phyloP scores from a whole-genome alignment of 2,888 invertebrate genomes.

The Drosophila buzzatii region DNA sequence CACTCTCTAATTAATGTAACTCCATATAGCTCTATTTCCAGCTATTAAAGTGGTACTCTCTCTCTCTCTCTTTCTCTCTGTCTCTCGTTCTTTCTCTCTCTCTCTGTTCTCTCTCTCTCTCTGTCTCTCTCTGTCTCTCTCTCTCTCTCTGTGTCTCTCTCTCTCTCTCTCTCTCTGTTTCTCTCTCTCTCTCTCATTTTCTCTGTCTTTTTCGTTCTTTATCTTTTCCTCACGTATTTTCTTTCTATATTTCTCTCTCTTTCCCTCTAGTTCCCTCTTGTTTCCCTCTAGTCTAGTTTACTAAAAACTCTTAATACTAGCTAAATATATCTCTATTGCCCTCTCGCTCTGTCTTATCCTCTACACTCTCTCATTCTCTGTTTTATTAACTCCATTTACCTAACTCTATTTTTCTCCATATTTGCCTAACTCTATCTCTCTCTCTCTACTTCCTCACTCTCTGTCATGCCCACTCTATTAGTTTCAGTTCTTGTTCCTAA shows the following conservation, averaged over 20 bases:
- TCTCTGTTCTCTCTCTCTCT: neutral
- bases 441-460: neutral
- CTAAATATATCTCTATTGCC: too few species aligned
- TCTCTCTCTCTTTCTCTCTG: neutral
- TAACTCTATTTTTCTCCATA: too few species aligned
- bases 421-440: neutral
- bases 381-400: neutral
- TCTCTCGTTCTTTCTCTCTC: too few species aligned
- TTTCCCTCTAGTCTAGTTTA: too few species aligned
- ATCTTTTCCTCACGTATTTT: neutral
- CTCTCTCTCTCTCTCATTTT: neutral
- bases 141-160: neutral
- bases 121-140: too few species aligned
- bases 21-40: too few species aligned
- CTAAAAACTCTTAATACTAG: too few species aligned
- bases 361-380: neutral
- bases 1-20: too few species aligned
- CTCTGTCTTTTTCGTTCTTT: neutral
- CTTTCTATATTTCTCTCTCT: too few species aligned
- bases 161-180: neutral
- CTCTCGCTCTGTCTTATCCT: too few species aligned
- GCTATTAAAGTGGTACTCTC: neutral
- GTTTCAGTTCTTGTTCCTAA: too few species aligned
- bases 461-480: neutral
- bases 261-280: too few species aligned